Base-by-base conservation (phyloP, 1,140 invertebrate species). In the Drosophila orena region DNA sequence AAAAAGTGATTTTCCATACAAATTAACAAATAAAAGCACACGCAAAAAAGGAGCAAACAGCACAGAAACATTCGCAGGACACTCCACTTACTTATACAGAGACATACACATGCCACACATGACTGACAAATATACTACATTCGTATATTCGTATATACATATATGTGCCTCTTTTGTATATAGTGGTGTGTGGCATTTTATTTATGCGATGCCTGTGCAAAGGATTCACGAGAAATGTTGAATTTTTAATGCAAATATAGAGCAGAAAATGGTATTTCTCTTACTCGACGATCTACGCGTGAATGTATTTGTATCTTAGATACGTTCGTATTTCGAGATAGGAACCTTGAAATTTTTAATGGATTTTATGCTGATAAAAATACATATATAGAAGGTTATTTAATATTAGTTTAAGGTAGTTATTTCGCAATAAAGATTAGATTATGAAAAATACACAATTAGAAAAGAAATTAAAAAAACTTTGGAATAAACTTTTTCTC, bases 1-100 rank as follows among this genome's bases (percentile, higher is more conserved):
- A 86, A 86, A 86, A 86, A 86, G 83, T 86, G 83, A 86, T 86
- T 86, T 86, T 86, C 84, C 84, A 86, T 86, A 86, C 83, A 86
- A 86, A 86, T 88, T 83, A 86, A 86, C 83, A 86, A 88, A 70
- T 70, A 70, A 70, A 70, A 70, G 57, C 50, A 49, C 20, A 70
- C 50, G 11, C 50, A 64, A 68, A 68, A 61, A 57, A 34, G 40
- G 43, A 40, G 50, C 42, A 57, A 70, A 86, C 79, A 75, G 59
- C 37, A 77, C 49, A 72, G 68, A 65, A 55, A 43, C 14, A 44
- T 47, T 49, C 57, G 27, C 52, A 44, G 54, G 66, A 43, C 37
- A 44, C 43, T 60, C 46, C 24, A 57, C 34, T 50, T 17, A 46
- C 40, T 30, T 61, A 40, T 42, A 40, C 17, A 43, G n/a, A 47